A percentile compares a stretch with the other conserved stretches of the same genome.
Evolutionary conservation across 2,888 invertebrate species (phyloP).

Genomic region (Rutpela maculata): DNA sequence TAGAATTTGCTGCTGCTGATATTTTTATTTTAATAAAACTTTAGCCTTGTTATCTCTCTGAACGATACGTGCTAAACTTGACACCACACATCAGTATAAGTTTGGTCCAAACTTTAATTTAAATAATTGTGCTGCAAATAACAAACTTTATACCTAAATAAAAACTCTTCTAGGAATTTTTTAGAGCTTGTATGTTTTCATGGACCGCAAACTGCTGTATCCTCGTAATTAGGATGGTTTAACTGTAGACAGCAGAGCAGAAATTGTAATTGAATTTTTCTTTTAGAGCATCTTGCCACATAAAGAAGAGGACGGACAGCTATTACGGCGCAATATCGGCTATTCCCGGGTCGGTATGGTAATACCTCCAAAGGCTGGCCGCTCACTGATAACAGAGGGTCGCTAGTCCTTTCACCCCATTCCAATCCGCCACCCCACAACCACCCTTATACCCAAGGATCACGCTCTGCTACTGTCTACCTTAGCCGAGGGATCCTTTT

Average conservation of each 20-base stretch:
- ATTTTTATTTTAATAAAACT: too few relatives aligned
- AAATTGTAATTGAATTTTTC: conserved; percentile 49
- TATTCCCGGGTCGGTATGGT: conserved; percentile 73
- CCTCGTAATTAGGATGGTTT: conserved; percentile 15
- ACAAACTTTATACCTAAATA: too few relatives aligned
- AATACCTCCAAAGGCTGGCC: conserved; percentile 74
- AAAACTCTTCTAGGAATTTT: too few relatives aligned
- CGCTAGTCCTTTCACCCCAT: conserved; percentile 65
- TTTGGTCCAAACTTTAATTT: too few relatives aligned
- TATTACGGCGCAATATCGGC: conserved; percentile 69
- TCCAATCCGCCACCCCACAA: conserved; percentile 51
- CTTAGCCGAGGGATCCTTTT: conserved; percentile 37
- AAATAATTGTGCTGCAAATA: too few relatives aligned
- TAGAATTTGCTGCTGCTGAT: too few relatives aligned
- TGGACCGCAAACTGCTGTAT: neutral
- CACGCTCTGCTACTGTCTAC: conserved; percentile 34
- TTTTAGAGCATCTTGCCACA: conserved; percentile 43
- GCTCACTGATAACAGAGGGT: conserved; percentile 74
- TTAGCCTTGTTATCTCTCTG: too few relatives aligned
- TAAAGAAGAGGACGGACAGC: conserved; percentile 60
- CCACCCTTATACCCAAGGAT: conserved; percentile 48
- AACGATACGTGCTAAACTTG: too few relatives aligned
- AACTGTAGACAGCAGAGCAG: conserved; percentile 1
- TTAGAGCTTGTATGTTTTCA: neutral
- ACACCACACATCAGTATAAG: too few relatives aligned